Base-by-base conservation (phyloP, 2,113 vertebrate genomes). In the Corythaeola cristata region DNA sequence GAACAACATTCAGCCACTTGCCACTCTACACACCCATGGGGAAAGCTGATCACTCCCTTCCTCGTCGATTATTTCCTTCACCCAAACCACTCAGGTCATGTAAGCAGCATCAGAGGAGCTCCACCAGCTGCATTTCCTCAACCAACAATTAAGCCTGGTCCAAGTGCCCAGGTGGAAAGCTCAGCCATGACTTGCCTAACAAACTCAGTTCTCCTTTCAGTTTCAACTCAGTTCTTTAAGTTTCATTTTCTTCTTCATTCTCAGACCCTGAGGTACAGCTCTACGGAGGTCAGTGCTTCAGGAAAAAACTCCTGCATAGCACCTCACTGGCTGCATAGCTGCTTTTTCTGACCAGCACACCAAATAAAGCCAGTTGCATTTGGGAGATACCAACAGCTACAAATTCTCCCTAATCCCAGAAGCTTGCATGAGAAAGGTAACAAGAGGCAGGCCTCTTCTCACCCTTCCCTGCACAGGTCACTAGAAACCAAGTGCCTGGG, bases 401-500 rank as follows among this genome's bases (percentile, higher is more conserved):
- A 62, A 63, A 33, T 59, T 60, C 75, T 60, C 45, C 24, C 22
- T 80, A 68, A 93, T 41, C 41, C 45, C 19, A 64, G 16, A 49
- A 59, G 55, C 39, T 53, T 84, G 39, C 22, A 15, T 1, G 2
- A 66, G 35, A 41, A 79, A 69, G 12, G 6, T 8, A 44, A 55
- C 17, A 33, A 30, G 11, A 24, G 15, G 18, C 4, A 60, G 30
- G 24, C 8, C 17, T 56, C 33, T 44, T 28, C 58, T 55, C 45
- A 11, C 33, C 27, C 23, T 67, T 24, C 33, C 19, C 35, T 30
- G 20, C 35, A 26, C 22, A 33, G 11, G 15, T 5, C 19, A 50
- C 8, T 19, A 63, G 20, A 77, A 93, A 66, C 6, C 24, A 52
- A 35, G 15, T 1, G 8, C 16, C 4, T 0, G 0, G 1, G 26